Evolutionary conservation across 1,140 invertebrate genomes (phyloP), one percentile per base, ranked within the genome.

Genomic region (Acyrthosiphon pisum): DNA sequence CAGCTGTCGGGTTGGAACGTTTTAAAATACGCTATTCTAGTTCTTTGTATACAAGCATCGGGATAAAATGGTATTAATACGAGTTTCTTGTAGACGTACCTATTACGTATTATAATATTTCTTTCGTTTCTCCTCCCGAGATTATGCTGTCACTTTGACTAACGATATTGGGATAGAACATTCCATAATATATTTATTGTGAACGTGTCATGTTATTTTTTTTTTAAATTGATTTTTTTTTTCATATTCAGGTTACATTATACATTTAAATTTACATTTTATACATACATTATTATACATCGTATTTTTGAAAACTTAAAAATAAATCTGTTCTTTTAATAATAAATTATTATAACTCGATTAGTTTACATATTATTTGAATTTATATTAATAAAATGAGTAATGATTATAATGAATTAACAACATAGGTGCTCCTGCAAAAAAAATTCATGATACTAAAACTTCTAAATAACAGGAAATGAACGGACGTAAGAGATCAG

Each of bases 51-150:
- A n/a, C 8, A n/a, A 14, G n/a, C n/a, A 76, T 76, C 60, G 18
- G 14, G 30, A 76, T 76, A 76, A 35, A 76, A 76, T 35, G n/a
- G 30, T 76, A 18, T 76, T 76, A 76, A 76, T 76, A 76, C 60
- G n/a, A 14, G n/a, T 60, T 60, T 60, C 56, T 2, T 60, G 30
- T 76, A 76, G 14, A 76, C n/a, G 60, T 60, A 60, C 30, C 4
- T 68, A 76, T 76, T 68, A 30, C 60, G 60, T 68, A 68, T n/a
- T 76, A 76, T n/a, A 76, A 76, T n/a, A n/a, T n/a, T n/a, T 76
- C 14, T n/a, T 76, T 76, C 60, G 30, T 76, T 76, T 14, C 30
- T 76, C 60, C 1, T 18, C 60, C 4, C 22, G 30, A 76, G 60
- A 76, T 76, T 76, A 76, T 76, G 30, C n/a, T 76, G 30, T 76